Conservation (phyloP, 2,888 invertebrate genomes). For the Mycogona germanica region DNA sequence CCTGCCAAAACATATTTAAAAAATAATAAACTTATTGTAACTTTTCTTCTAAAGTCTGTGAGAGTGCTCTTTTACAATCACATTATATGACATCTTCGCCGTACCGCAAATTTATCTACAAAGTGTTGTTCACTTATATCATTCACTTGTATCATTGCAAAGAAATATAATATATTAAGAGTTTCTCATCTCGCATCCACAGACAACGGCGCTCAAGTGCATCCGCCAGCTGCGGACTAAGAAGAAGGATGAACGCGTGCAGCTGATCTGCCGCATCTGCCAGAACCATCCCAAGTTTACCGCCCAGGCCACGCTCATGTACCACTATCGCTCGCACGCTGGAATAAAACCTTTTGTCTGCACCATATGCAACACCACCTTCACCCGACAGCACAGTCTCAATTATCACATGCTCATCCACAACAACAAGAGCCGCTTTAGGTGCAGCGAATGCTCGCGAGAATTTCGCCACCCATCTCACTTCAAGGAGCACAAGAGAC, state of each 20-base stretch:
- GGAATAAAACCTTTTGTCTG: constrained; percentile 48
- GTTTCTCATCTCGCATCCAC: background rate
- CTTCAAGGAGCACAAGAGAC: constrained; percentile 43
- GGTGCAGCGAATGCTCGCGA: constrained; percentile 44
- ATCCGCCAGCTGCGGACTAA: constrained; percentile 44
- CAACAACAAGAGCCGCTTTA: constrained; percentile 45
- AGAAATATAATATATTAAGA: too few species aligned
- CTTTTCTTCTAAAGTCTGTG: too few species aligned
- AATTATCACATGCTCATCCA: constrained; percentile 50
- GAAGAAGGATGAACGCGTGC: constrained; percentile 40
- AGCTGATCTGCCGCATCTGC: constrained; percentile 44
- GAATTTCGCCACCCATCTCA: constrained; percentile 48
- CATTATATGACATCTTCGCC: too few species aligned
- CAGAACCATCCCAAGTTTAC: constrained; percentile 43
- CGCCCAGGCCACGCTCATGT: constrained; percentile 45
- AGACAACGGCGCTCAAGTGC: constrained; percentile 41
- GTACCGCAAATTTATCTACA: too few species aligned
- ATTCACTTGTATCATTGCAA: background rate
- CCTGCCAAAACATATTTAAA: too few species aligned
- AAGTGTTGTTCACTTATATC: too few species aligned
- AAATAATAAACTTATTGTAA: too few species aligned
- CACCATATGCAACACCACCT: constrained; percentile 43
- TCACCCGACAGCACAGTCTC: constrained; percentile 46
- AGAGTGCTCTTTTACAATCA: too few species aligned
- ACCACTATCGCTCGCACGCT: constrained; percentile 47